Conservation (phyloP, 2,888 invertebrate species). For the Pyrrhia umbra region DNA sequence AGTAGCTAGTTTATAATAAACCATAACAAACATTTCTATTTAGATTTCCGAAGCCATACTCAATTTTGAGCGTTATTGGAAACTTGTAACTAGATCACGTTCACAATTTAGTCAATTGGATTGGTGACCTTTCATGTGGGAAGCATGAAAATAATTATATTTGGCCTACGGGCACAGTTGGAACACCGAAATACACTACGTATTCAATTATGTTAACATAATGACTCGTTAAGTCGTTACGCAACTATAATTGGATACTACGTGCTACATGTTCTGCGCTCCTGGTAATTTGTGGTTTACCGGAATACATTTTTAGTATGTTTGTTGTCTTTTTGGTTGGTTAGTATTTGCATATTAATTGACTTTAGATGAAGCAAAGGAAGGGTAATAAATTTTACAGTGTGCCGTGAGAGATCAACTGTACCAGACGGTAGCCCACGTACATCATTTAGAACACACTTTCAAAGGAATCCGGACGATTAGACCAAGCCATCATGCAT, state of each 20-base stretch:
- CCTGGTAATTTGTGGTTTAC: not conserved
- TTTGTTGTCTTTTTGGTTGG: not conserved
- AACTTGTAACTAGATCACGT: conserved; percentile 30
- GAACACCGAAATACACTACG: conserved; percentile 9
- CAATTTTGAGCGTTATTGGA: conserved; percentile 15
- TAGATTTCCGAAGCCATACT: conserved; percentile 8
- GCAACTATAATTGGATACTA: conserved; percentile 12
- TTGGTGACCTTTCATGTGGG: conserved; percentile 38
- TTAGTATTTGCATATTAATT: not conserved
- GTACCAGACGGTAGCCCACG: not conserved
- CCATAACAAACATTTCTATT: not conserved
- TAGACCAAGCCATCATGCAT: not conserved
- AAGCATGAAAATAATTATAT: conserved; percentile 18
- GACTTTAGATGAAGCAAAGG: too few species aligned
- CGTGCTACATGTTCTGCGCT: not conserved
- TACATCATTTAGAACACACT: not conserved
- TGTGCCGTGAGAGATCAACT: too few species aligned
- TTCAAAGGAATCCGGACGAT: not conserved
- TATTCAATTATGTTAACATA: conserved; percentile 26
- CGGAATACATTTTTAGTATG: not conserved
- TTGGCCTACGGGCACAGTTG: conserved; percentile 15
- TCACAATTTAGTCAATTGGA: conserved; percentile 23
- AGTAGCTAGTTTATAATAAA: not conserved
- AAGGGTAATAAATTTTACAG: too few species aligned
- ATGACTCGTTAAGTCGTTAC: conserved; percentile 23